Percentiles rank a stretch among this genome's conserved stretches.
phyloP scores from a whole-genome alignment of 2,888 invertebrate species.

The Drosophila niveifrons region DNA sequence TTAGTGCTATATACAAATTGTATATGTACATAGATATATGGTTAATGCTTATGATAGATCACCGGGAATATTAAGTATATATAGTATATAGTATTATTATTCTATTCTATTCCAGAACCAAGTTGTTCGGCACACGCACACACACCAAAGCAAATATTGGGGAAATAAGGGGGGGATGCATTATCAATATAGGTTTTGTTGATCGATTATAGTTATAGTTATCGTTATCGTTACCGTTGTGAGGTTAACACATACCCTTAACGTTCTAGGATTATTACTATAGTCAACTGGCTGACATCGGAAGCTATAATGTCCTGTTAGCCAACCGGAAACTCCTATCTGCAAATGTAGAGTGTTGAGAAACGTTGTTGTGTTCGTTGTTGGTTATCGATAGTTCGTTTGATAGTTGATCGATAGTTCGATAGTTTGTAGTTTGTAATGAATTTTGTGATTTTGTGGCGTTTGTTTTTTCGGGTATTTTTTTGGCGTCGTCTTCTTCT shows the following conservation, averaged over 20 bases:
- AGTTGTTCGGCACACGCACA: slow-evolving; percentile 29
- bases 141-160: slow-evolving; percentile 28
- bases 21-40: background rate
- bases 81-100: background rate
- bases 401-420: slow-evolving; percentile 7
- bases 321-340: slow-evolving; percentile 96
- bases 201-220: slow-evolving; percentile 13
- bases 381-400: slow-evolving; percentile 28
- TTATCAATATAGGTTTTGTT: background rate
- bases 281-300: slow-evolving; percentile 99
- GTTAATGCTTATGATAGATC: slow-evolving; percentile 21
- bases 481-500: slow-evolving; percentile 23
- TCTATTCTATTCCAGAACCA: slow-evolving; percentile 34
- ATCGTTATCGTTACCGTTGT: slow-evolving; percentile 47
- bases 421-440: slow-evolving; percentile 1
- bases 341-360: slow-evolving; percentile 86
- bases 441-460: slow-evolving; percentile 7
- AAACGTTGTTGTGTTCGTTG: slow-evolving; percentile 32
- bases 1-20: slow-evolving; percentile 14
- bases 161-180: background rate
- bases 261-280: slow-evolving; percentile 94
- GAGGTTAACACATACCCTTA: slow-evolving; percentile 90
- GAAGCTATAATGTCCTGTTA: slow-evolving; percentile 97
- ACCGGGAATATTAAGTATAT: slow-evolving; percentile 12
- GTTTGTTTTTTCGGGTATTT: background rate